phyloP scores from a whole-genome alignment of 2,113 vertebrate genomes.

The Lepus americanus region DNA sequence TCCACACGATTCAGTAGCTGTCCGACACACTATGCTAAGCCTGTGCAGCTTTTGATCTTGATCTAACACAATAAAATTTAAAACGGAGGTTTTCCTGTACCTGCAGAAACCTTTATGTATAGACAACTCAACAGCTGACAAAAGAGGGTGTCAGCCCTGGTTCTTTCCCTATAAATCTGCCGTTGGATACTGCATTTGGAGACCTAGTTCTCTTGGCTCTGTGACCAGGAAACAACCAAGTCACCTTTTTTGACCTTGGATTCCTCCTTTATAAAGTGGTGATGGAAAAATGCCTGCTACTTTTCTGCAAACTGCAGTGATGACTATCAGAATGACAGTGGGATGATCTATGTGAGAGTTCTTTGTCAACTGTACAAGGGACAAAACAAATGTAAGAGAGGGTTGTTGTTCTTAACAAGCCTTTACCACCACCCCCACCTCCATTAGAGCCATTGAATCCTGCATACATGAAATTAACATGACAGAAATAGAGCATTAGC shows the following conservation, averaged over 20 bases:
- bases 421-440: no score
- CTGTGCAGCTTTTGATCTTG: not conserved
- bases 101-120: not conserved
- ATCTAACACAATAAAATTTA: not conserved
- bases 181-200: not conserved
- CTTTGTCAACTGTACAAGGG: not conserved
- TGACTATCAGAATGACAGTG: slow-evolving; percentile 5
- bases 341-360: not conserved
- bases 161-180: not conserved
- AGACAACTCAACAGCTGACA: not conserved
- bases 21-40: not conserved
- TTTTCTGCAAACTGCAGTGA: not conserved
- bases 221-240: not conserved
- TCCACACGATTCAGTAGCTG: not conserved
- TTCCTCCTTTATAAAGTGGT: not conserved
- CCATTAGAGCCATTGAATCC: not conserved
- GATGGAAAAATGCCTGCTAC: not conserved
- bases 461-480: not conserved
- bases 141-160: not conserved
- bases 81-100: not conserved
- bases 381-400: not conserved
- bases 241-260: slow-evolving; percentile 14
- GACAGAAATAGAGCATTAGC: not conserved
- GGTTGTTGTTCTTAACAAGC: not conserved
- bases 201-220: not conserved